Evolutionary conservation across 2,113 vertebrate genomes (phyloP).

Genomic region (Alethe diademata): DNA sequence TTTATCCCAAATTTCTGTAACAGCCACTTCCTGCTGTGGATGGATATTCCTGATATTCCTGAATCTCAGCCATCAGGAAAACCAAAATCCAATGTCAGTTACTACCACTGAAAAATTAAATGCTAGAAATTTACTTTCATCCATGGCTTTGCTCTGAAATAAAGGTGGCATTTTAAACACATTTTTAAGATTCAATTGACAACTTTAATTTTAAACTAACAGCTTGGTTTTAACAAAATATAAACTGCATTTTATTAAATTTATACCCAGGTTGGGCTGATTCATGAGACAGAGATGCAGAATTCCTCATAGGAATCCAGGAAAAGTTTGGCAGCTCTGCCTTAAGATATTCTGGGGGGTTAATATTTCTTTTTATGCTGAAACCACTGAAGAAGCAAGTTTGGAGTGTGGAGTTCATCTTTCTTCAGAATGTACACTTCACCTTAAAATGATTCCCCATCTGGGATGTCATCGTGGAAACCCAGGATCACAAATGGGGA

Average conservation of each 20-base stretch:
- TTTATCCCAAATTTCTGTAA: not conserved
- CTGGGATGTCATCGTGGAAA: not conserved
- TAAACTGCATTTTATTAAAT: not conserved
- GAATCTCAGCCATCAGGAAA: not conserved
- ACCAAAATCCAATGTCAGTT: not conserved
- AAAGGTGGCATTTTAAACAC: not conserved
- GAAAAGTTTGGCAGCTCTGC: not conserved
- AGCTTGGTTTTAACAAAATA: not conserved
- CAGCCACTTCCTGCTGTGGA: not conserved
- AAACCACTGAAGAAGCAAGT: not conserved
- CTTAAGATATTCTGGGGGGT: not conserved
- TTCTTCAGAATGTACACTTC: not conserved
- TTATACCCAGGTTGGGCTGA: not conserved
- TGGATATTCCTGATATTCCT: not conserved
- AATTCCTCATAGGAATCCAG: not conserved
- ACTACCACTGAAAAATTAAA: not conserved
- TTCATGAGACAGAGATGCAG: not conserved
- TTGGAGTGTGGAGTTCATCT: not conserved
- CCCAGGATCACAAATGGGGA: not conserved
- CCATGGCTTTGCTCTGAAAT: not conserved
- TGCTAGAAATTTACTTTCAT: not conserved
- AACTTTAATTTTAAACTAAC: not conserved
- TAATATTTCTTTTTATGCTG: not conserved
- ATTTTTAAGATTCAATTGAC: not conserved
- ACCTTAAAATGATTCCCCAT: not conserved